Conservation (phyloP, 2,797 vertebrate species). For the Scleropages formosus region DNA sequence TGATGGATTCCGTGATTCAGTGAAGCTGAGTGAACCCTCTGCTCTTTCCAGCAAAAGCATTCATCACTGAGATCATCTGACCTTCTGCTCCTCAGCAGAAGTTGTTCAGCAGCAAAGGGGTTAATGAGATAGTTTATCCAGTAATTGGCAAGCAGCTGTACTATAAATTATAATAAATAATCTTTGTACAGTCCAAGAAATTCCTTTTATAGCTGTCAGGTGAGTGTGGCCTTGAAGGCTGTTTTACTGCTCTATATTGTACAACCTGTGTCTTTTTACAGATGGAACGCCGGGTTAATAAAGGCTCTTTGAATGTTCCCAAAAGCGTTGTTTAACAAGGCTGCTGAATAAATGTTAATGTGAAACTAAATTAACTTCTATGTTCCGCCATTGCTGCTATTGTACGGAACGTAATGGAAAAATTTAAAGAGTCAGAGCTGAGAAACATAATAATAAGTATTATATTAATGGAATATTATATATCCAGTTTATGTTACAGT, state of each 20-base stretch:
- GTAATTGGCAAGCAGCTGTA: background rate
- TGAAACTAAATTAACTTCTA: no score
- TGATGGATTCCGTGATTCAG: no score
- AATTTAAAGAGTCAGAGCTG: no score
- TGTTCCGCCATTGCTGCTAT: no score
- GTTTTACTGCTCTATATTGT: background rate
- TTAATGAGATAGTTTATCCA: constrained; percentile 2
- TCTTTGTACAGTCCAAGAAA: background rate
- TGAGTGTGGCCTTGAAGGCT: background rate
- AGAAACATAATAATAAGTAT: no score
- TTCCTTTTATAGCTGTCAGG: background rate
- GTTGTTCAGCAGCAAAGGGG: background rate
- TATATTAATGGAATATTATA: no score
- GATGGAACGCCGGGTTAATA: background rate
- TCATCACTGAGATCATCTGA: background rate
- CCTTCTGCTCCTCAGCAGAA: background rate
- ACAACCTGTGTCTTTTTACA: background rate
- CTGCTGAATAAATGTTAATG: no score
- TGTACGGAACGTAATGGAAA: no score
- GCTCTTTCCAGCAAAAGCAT: background rate
- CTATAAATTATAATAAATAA: background rate
- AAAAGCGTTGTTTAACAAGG: background rate
- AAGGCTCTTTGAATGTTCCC: background rate
- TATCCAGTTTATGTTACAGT: no score
- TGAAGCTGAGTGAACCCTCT: background rate